These are phyloP conservation scores for Ceyx melanurus DNA, from an alignment of 2,113 vertebrate species.

Conservation along the genomic window DNA sequence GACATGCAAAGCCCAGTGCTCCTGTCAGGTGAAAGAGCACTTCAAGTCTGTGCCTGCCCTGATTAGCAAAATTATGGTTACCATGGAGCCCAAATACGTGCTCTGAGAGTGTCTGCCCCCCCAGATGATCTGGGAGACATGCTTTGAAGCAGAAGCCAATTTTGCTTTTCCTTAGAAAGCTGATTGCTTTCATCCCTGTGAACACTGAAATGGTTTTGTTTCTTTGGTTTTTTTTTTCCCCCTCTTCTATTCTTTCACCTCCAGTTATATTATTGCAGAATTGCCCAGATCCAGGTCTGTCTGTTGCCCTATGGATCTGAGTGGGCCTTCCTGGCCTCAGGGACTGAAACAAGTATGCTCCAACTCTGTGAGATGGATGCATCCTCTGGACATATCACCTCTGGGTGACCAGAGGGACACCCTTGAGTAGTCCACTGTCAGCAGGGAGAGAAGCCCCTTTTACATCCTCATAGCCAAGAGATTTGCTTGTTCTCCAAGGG, in stretches of 20 bases:
- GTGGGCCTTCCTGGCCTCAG: neutral
- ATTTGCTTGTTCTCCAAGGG: neutral
- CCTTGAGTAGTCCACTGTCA: neutral
- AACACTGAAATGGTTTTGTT: neutral
- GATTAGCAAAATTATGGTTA: constrained; percentile 46
- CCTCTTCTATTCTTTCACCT: neutral
- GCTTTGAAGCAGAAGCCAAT: neutral
- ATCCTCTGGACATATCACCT: neutral
- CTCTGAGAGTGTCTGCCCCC: neutral
- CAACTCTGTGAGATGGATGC: neutral
- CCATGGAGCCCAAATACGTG: constrained; percentile 19
- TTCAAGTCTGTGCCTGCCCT: neutral
- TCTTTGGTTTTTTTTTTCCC: too few relatives aligned
- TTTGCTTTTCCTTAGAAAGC: neutral
- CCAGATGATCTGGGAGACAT: neutral
- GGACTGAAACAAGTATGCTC: neutral
- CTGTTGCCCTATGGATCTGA: neutral
- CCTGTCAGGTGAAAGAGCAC: constrained; percentile 1
- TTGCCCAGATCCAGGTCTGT: neutral
- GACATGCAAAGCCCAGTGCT: neutral
- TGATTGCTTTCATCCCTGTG: neutral
- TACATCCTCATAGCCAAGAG: neutral
- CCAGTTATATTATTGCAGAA: neutral
- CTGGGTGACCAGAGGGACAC: neutral
- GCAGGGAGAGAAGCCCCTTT: neutral